Base-by-base conservation (phyloP, 1,140 invertebrate genomes). In the Penaeus vannamei region DNA sequence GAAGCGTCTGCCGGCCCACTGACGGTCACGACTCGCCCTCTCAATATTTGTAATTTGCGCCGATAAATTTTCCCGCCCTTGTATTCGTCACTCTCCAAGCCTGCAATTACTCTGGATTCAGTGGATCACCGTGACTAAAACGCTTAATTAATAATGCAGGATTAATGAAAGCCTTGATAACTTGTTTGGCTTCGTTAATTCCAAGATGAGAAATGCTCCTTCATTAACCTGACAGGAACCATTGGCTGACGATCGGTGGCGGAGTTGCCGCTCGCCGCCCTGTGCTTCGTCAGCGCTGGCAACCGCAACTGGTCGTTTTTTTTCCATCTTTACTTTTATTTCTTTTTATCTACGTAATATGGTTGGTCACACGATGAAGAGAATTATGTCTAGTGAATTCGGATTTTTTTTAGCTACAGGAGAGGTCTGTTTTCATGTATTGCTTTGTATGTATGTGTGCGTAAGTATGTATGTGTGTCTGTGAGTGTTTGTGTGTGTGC, bases 91-190 rank as follows among this genome's bases (percentile, higher is more conserved):
- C 32, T 62, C 86, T 5, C 61, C 20, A 23, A 72, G 79, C 69
- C 79, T n/a, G 7, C 80, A 69, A 87, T 87, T 87, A 87, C 80
- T 80, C 36, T n/a, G 83, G 86, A 87, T 87, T 87, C 86, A 87
- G 36, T 87, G 86, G 86, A 87, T 80, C 86, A 87, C 86, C 86
- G 80, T 87, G 86, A 87, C 86, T 83, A 87, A 87, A 83, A 82
- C 86, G 79, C 86, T 87, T 87, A 87, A 87, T 87, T 87, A 87
- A 87, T 87, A 87, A 87, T 87, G 86, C 86, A 87, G 86, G 86
- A 87, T 87, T 87, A 87, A 87, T 87, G 79, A 80, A 87, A 53
- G 85, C 85, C 86, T 81, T 87, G 86, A 87, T 87, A 87, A 87
- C 86, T 87, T 87, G 86, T 87, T 87, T 87, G 86, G 79, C 86